Evolutionary conservation across 2,113 vertebrate genomes (phyloP), one percentile per base, ranked within the genome.

Genomic region (Micromys minutus): DNA sequence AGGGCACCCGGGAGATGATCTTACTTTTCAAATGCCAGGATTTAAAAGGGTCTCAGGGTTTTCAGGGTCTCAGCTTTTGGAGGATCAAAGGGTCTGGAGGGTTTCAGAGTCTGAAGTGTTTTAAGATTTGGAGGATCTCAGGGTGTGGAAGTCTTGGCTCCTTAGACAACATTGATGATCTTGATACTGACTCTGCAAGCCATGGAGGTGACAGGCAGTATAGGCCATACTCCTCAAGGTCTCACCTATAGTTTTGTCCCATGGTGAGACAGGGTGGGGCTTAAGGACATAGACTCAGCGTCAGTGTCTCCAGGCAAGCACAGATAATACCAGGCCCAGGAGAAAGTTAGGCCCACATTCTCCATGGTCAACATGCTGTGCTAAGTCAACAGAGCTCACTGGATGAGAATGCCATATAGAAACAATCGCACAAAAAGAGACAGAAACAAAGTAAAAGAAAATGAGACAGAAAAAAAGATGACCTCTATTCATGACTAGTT

Each of bases 351-450:
- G 26, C 19, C 50, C 12, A 24, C 22, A 61, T 85, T 10, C 4
- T 80, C 50, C 9, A 80, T 36, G 76, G 31, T 96, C 59, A 92
- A 31, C 93, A 92, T 9, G 31, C 95, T 95, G 95, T 95, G 61
- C 55, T 45, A 52, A 83, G 92, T 94, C 93, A 87, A 84, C 19
- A 81, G 81, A 93, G 87, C 42, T 36, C 67, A 36, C 0, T 42
- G 3, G 13, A 36, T 22, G 76, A 57, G 29, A 90, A 96, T 63
- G 5, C 77, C 94, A 95, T 69, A 85, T 17, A 81, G 17, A 50
- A 50, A 77, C 75, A 77, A 76, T 47, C 63, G n/a, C n/a, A n/a
- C n/a, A 63, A 57, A 57, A 57, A 57, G n/a, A n/a, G n/a, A n/a
- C n/a, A 57, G 13, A 55, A 63, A 63, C 63, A 31, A 65, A 65